Evolutionary conservation across 1,140 invertebrate genomes (phyloP), one percentile per base, ranked within the genome.

Genomic region (Temnothorax curvispinosus): DNA sequence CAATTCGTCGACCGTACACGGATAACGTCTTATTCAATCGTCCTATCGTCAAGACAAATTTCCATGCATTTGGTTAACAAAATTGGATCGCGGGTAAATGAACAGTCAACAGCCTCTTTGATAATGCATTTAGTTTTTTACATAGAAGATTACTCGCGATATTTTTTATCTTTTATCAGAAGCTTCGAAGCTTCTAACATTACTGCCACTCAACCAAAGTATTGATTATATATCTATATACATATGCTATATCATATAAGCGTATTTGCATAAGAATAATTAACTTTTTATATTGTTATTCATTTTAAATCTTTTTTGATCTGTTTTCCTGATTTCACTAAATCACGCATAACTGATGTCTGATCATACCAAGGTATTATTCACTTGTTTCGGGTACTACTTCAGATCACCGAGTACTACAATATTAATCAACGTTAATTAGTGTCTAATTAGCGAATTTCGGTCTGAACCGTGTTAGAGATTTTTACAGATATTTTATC

Each of bases 21-120:
- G 21, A 65, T 85, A 85, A 85, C 82, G 72, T 85, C 82, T 85
- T 85, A 78, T 11, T 67, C 47, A 41, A 44, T 18, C 35, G 56
- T 75, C 7, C 44, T 35, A 47, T 13, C 11, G 15, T n/a, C 35
- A 18, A 75, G n/a, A 44, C 38, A 32, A 78, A 85, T 85, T 85
- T 85, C 74, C 74, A 65, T 78, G 74, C 35, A 85, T 78, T 85
- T 85, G 74, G 74, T 85, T 85, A 85, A 78, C 82, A 85, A 85
- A 85, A 78, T 78, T 76, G 11, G 13, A 44, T 56, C 47, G 47
- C 21, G 58, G 58, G 13, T 27, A 77, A 38, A n/a, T 35, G 47
- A 78, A 50, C 41, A 38, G 7, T 4, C 9, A 78, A 50, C 41
- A 47, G 7, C 7, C 9, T 18, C 13, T 18, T 8, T 21, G 27